Evolutionary conservation across 2,113 vertebrate species (phyloP).

Genomic region (Cyphomyrus plagiostoma): DNA sequence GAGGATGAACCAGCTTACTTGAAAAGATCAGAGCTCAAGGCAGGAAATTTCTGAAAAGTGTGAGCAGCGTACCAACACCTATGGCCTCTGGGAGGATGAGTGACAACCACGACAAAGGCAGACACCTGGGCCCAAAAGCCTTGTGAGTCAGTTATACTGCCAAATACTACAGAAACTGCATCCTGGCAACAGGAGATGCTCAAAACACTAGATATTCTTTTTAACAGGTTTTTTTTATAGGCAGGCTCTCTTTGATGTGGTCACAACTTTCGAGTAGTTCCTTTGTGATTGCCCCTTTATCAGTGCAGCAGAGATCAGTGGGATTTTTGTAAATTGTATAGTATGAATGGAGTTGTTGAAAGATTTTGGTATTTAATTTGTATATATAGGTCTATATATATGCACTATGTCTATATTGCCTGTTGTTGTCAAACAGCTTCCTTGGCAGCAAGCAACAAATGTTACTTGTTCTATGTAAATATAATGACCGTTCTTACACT

Average conservation of each 20-base stretch:
- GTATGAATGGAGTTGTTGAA: neutral
- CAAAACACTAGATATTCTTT: neutral
- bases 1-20: neutral
- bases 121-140: neutral
- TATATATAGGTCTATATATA: neutral
- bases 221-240: neutral
- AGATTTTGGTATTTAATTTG: neutral
- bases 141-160: neutral
- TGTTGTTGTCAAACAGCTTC: neutral
- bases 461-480: neutral
- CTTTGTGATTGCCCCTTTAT: neutral
- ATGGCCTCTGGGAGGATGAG: neutral
- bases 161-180: neutral
- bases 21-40: neutral
- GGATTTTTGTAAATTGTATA: neutral
- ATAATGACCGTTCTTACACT: neutral
- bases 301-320: neutral
- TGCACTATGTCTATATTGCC: neutral
- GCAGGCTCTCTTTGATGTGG: conserved; percentile 14
- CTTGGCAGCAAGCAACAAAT: neutral
- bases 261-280: conserved; percentile 13
- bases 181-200: neutral
- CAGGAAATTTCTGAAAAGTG: neutral
- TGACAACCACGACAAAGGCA: conserved; percentile 7
- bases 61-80: neutral